Evolutionary conservation across 2,888 invertebrate species (phyloP).

Genomic region (Drosophila paucipuncta): DNA sequence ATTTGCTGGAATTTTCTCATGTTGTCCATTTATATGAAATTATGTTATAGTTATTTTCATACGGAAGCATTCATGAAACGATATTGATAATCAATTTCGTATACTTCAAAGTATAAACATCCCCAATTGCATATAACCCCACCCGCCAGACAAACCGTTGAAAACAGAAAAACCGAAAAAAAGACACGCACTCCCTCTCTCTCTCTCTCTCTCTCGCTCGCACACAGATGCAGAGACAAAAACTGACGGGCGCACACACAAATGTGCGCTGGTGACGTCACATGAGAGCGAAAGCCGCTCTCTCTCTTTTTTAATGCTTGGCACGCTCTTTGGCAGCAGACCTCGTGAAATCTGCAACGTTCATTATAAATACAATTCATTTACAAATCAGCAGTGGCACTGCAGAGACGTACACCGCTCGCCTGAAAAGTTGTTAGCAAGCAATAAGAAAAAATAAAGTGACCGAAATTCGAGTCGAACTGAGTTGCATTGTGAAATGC

Average conservation of each 20-base stretch:
- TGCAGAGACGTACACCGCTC: slow-evolving; percentile 45
- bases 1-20: not conserved
- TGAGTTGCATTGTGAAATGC: slow-evolving; percentile 35
- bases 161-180: not conserved
- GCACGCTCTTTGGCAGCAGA: slow-evolving; percentile 25
- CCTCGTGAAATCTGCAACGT: slow-evolving; percentile 44
- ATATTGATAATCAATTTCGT: slow-evolving; percentile 46
- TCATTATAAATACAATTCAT: slow-evolving; percentile 45
- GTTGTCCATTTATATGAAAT: not conserved
- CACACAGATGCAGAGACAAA: slow-evolving; percentile 1
- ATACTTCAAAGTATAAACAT: slow-evolving; percentile 25
- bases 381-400: slow-evolving; percentile 44
- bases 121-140: slow-evolving; percentile 20
- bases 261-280: slow-evolving; percentile 20
- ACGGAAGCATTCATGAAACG: slow-evolving; percentile 11
- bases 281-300: slow-evolving; percentile 23
- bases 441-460: not conserved
- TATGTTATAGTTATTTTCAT: not conserved
- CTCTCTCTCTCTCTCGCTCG: not conserved
- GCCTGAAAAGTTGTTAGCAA: slow-evolving; percentile 1
- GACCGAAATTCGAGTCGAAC: slow-evolving; percentile 28
- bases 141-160: not conserved
- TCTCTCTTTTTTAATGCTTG: slow-evolving; percentile 23
- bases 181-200: slow-evolving; percentile 2
- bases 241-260: slow-evolving; percentile 10